Evolutionary conservation across 2,888 invertebrate species (phyloP).

Genomic region (Calliphora vomitoria): DNA sequence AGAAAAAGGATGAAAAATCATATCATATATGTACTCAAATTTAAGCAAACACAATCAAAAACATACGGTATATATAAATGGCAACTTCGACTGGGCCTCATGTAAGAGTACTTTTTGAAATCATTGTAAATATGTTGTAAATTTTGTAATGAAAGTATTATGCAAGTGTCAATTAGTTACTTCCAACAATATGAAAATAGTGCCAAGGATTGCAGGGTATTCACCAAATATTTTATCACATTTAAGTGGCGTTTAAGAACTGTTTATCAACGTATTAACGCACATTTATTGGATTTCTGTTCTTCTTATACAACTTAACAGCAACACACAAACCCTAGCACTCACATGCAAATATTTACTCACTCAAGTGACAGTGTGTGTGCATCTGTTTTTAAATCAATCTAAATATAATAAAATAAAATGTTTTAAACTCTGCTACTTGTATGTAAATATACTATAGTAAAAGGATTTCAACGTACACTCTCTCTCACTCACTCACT

Average conservation of each 20-base stretch:
- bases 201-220: background rate
- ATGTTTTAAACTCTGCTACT: slow-evolving; percentile 1
- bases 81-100: too few species aligned
- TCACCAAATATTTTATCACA: slow-evolving; percentile 17
- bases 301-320: slow-evolving; percentile 7
- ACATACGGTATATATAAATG: too few species aligned
- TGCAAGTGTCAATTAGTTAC: too few species aligned
- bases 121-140: too few species aligned
- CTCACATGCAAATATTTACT: slow-evolving; percentile 27
- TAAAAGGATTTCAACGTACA: too few species aligned
- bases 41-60: too few species aligned
- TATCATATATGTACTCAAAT: too few species aligned
- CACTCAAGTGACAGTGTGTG: slow-evolving; percentile 31
- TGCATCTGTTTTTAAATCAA: background rate
- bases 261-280: slow-evolving; percentile 65
- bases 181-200: too few species aligned
- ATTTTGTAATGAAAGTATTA: too few species aligned
- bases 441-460: background rate
- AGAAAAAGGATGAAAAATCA: too few species aligned
- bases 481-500: background rate
- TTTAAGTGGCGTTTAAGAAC: slow-evolving; percentile 54
- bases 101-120: too few species aligned
- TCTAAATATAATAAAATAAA: background rate
- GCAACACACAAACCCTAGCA: slow-evolving; percentile 11
- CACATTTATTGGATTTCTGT: slow-evolving; percentile 45